Base-by-base conservation (phyloP, 2,888 invertebrate species). In the Spilosoma lubricipeda region DNA sequence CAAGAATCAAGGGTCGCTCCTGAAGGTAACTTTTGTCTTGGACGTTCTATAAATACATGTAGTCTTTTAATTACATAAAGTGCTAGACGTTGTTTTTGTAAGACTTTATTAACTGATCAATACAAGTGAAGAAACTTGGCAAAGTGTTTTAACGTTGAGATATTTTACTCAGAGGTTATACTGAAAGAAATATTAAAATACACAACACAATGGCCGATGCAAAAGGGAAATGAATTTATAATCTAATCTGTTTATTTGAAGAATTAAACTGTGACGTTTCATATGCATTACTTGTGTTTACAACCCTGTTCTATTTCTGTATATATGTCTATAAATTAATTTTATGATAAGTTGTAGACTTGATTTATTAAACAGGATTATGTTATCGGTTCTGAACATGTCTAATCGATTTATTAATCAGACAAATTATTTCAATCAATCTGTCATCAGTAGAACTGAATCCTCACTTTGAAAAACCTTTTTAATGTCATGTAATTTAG, bases 1-100 rank as follows among this genome's bases (percentile, higher is more conserved):
- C 88, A 90, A 70, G 93, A 94, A 80, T 90, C 93, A 59, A 91
- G 89, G 85, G 91, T 94, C 67, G 88, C 90, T 74, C 94, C 94
- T 76, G 90, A 92, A 91, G 94, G 95, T 95, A 88, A 79, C 75
- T 76, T 59, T 70, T 72, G 48, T 76, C 71, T 65, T 64, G 45
- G 23, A 71, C 72, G 82, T 74, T 78, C 70, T 73, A 77, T 76
- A 74, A 70, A 74, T 45, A 72, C 1, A 52, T 65, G 59, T 75
- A 77, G 70, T 68, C 68, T 76, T 76, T 70, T 69, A 65, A 80
- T 73, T 67, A 74, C 45, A 67, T n/a, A 68, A 71, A 79, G 71
- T 74, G 36, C 64, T 71, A 15, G 20, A 52, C 65, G 27, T 27
- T 64, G 27, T 27, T 64, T 42, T 67, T 39, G 42, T 45, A 33